phyloP scores from a whole-genome alignment of 2,888 invertebrate species.

The Halocaridina rubra region DNA sequence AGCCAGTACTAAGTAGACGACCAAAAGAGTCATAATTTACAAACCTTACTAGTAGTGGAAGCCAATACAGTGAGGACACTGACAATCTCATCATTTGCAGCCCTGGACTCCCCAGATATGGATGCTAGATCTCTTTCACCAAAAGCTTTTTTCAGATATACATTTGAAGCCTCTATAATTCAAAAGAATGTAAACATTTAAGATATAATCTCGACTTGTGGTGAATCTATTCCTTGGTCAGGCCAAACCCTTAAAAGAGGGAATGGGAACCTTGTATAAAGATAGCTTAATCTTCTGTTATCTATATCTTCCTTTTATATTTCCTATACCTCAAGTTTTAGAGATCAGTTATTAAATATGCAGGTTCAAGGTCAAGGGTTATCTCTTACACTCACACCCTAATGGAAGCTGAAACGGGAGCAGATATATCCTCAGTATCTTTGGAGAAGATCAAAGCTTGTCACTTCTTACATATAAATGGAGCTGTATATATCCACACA shows the following conservation, averaged over 20 bases:
- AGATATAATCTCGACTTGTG: too few species aligned
- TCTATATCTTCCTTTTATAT: background rate
- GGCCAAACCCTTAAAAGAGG: too few species aligned
- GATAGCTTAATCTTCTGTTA: background rate
- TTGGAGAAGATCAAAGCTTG: too few species aligned
- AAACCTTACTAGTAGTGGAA: constrained; percentile 24
- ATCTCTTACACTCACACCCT: too few species aligned
- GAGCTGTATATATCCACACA: too few species aligned
- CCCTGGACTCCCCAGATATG: constrained; percentile 30
- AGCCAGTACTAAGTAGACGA: too few species aligned
- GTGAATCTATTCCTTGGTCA: too few species aligned
- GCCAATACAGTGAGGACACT: constrained; percentile 4
- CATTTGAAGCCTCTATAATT: constrained; percentile 30
- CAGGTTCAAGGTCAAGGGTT: too few species aligned
- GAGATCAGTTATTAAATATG: background rate
- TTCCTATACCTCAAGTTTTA: background rate
- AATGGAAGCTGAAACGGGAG: too few species aligned
- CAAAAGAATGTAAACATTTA: background rate
- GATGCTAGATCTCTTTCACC: constrained; percentile 25
- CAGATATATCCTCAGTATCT: too few species aligned
- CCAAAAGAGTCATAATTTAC: background rate
- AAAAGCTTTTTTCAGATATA: constrained; percentile 29
- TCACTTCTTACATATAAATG: too few species aligned
- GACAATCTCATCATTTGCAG: constrained; percentile 38
- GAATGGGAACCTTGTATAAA: too few species aligned